Base-by-base conservation (phyloP, 2,113 vertebrate genomes). In the Microtus pennsylvanicus region DNA sequence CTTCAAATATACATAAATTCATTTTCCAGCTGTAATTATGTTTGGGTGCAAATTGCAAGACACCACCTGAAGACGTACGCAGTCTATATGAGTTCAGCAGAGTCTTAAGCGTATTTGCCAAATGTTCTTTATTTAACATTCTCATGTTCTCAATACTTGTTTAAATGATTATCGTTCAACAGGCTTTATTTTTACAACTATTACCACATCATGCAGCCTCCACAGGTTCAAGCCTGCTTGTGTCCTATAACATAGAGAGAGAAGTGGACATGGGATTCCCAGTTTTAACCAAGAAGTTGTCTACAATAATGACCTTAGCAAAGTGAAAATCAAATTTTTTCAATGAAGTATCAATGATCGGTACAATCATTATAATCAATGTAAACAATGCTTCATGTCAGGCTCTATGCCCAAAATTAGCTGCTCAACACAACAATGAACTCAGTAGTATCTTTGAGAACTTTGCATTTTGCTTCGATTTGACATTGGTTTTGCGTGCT, bases 101-200 rank as follows among this genome's bases (percentile, higher is more conserved):
- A 94, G 4, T 45, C 26, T 74, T 63, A 45, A 50, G 91, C 65
- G 10, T 61, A 14, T 67, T 94, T 95, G 52, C 65, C 7, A 78
- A 52, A 52, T 35, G 58, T 92, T 91, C 58, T 80, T 52, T 96
- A 91, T 89, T 94, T 94, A 55, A 55, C 14, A 0, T 55, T 55
- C 52, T 87, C 92, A 75, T 9, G 33, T 90, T n/a, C n/a, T 81
- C 45, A 89, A 28, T 77, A 94, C 82, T 38, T 16, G 47, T 82
- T 72, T 86, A 72, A 70, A 38, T 38, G 65, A 74, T 52, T 86
- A 67, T 89, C 70, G 88, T 58, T 33, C 42, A 86, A 92, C 0
- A 50, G 7, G 9, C 80, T 76, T 93, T 50, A 88, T 72, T 88
- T 17, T 94, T 67, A 94, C 33, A 94, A 70, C 42, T 77, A 55